Conservation (phyloP, 2,797 vertebrate species). For the Pygocentrus nattereri region DNA sequence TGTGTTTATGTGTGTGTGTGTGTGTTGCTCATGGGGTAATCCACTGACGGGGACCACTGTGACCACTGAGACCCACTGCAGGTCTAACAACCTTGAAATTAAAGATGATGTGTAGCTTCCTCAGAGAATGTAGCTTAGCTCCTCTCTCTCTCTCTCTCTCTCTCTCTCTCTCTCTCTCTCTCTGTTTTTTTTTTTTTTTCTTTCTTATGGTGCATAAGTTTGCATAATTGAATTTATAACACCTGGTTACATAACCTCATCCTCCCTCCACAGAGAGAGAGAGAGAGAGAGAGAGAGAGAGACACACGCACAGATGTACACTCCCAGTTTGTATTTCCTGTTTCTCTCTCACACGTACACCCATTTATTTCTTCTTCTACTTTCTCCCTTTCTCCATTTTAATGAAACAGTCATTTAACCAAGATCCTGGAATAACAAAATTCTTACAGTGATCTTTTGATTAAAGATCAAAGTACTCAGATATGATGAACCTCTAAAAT, state of each 20-base stretch:
- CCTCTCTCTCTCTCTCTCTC: background rate
- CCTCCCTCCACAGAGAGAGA: background rate
- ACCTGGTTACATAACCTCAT: conserved; percentile 4
- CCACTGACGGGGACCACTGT: background rate
- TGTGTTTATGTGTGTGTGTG: conserved; percentile 8
- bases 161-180: background rate
- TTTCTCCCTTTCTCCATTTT: background rate
- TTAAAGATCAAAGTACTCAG: too few relatives aligned
- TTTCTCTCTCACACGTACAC: background rate
- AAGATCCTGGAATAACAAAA: too few relatives aligned
- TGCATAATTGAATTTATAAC: conserved; percentile 24
- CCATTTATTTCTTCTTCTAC: background rate
- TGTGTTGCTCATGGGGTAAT: background rate
- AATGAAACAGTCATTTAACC: too few relatives aligned
- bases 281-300: background rate
- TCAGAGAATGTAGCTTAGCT: background rate
- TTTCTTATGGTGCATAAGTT: conserved; percentile 21
- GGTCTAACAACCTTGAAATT: conserved; percentile 28
- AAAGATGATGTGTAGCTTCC: conserved; percentile 30
- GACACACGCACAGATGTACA: background rate
- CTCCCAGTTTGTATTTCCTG: background rate
- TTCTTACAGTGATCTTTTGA: too few relatives aligned
- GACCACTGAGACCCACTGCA: conserved; percentile 24
- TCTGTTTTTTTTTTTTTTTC: background rate
- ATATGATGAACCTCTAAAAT: too few relatives aligned